phyloP scores from a whole-genome alignment of 2,888 invertebrate species.

The Leptogaster cylindrica region DNA sequence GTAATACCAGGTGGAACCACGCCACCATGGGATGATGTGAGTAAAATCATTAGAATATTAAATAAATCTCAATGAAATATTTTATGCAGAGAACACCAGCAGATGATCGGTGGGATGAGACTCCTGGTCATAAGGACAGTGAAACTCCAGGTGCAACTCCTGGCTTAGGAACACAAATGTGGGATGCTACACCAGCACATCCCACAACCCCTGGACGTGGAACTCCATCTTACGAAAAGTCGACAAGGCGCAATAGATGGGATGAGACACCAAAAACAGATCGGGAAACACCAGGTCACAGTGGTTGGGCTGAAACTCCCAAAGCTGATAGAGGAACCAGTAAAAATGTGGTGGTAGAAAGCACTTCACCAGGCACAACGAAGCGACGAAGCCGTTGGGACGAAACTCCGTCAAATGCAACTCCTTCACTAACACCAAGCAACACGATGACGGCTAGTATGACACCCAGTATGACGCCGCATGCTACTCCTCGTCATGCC shows the following conservation, averaged over 20 bases:
- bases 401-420: constrained; percentile 89
- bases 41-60: neutral
- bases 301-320: constrained; percentile 99
- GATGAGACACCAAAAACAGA: constrained; percentile 99
- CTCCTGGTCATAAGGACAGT: constrained; percentile 85
- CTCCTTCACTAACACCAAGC: constrained; percentile 75
- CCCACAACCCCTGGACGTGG: constrained; percentile 84
- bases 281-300: constrained; percentile 95
- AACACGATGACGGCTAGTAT: constrained; percentile 68
- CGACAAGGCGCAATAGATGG: constrained; percentile 93
- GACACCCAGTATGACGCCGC: constrained; percentile 76
- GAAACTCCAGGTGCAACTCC: constrained; percentile 95
- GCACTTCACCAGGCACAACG: constrained; percentile 92
- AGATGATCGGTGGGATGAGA: constrained; percentile 91
- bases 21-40: constrained; percentile 83
- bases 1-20: constrained; percentile 69
- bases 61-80: constrained; percentile 19
- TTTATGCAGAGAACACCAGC: constrained; percentile 72
- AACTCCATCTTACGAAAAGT: constrained; percentile 80
- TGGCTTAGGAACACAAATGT: constrained; percentile 84
- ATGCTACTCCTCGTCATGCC: constrained; percentile 73
- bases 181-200: constrained; percentile 97
- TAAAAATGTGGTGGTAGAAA: constrained; percentile 79
- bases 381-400: constrained; percentile 98
- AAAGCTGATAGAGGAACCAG: constrained; percentile 86